A percentile compares a stretch with the other conserved stretches of the same genome.
phyloP scores from a whole-genome alignment of 2,888 invertebrate species.

The Cecidostiba fungosa region DNA sequence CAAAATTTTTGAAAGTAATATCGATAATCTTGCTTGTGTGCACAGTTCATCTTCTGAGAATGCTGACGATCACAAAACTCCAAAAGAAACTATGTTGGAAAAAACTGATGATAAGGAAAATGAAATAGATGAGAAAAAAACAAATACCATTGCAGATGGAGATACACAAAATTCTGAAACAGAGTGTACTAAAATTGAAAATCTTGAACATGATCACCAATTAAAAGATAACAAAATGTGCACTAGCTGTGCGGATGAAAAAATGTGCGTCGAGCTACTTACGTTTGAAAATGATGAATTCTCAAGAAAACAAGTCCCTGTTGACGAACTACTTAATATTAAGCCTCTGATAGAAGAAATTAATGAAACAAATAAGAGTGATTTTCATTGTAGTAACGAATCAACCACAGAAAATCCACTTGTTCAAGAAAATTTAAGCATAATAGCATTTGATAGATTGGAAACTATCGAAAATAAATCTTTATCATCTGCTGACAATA shows the following conservation, averaged over 20 bases:
- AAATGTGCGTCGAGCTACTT: background rate
- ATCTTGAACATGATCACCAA: background rate
- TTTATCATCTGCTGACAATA: conserved; percentile 14
- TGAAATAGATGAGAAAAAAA: background rate
- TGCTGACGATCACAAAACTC: background rate
- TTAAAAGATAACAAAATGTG: background rate
- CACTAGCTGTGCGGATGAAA: background rate
- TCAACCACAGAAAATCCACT: background rate
- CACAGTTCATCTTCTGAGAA: conserved; percentile 15
- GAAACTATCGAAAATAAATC: conserved; percentile 16
- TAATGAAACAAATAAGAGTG: conserved; percentile 21
- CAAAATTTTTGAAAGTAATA: conserved; percentile 15
- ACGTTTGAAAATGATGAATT: background rate
- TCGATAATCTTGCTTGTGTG: background rate
- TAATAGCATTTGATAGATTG: background rate
- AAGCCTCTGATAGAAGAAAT: conserved; percentile 6
- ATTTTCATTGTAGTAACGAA: conserved; percentile 24
- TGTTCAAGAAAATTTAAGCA: background rate
- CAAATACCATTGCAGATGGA: background rate
- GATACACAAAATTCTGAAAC: background rate
- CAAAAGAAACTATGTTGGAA: background rate
- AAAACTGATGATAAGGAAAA: background rate
- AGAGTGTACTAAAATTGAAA: background rate
- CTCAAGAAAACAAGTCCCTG: background rate
- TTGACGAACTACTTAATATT: background rate